Evolutionary conservation across 2,888 invertebrate species (phyloP).

Genomic region (Cyclophora punctaria): DNA sequence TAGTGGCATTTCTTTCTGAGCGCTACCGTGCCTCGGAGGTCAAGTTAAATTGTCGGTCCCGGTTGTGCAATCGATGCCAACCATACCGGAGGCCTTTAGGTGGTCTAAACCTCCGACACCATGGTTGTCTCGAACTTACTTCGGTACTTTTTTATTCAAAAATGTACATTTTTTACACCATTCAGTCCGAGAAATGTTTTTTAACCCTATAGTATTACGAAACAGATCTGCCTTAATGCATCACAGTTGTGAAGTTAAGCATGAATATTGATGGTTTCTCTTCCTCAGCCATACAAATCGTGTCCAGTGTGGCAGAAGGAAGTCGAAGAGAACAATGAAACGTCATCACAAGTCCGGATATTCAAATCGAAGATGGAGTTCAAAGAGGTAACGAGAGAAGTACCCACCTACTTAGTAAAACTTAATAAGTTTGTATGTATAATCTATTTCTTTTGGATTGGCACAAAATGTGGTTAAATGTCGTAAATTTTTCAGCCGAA

Average conservation of each 20-base stretch:
- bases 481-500: no score
- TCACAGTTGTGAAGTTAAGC: no score
- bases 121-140: neutral
- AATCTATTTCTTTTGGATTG: no score
- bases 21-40: neutral
- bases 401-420: no score
- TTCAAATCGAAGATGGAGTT: conserved; percentile 62
- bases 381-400: conserved; percentile 37
- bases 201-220: no score
- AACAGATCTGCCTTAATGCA: no score
- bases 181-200: neutral
- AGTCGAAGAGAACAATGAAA: conserved; percentile 61
- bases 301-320: conserved; percentile 77
- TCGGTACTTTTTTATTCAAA: neutral
- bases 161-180: neutral
- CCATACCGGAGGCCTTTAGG: no score
- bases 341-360: conserved; percentile 42
- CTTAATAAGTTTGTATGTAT: no score
- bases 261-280: no score
- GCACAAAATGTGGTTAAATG: no score
- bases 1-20: neutral
- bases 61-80: no score
- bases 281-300: conserved; percentile 74
- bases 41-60: neutral
- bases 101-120: neutral